Conservation (phyloP, 2,888 invertebrate species). For the Lissonota sp. region DNA sequence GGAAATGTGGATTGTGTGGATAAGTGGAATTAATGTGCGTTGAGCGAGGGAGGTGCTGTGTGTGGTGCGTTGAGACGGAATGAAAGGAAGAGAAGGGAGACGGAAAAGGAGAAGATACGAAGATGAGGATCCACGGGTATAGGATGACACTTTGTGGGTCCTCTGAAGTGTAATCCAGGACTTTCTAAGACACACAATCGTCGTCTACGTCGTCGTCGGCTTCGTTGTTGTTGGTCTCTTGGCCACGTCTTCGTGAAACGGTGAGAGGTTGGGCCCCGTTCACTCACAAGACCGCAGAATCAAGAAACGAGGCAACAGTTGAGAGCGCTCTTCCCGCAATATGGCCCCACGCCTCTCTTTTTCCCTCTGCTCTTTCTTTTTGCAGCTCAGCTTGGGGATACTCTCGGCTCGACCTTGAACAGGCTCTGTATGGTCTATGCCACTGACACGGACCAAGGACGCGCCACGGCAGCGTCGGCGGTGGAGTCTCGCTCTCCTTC, state of each 20-base stretch:
- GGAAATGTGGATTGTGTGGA: slow-evolving; percentile 68
- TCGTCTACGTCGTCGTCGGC: slow-evolving; percentile 39
- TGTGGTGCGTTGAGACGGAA: slow-evolving; percentile 59
- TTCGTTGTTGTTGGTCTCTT: slow-evolving; percentile 8
- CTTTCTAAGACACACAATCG: slow-evolving; percentile 35
- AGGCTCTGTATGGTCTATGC: slow-evolving; percentile 84
- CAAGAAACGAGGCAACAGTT: slow-evolving; percentile 55
- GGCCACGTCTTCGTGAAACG: slow-evolving; percentile 35
- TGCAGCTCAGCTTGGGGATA: slow-evolving; percentile 69
- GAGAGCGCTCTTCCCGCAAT: slow-evolving; percentile 53
- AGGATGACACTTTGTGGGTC: slow-evolving; percentile 79
- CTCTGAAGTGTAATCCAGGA: slow-evolving; percentile 54
- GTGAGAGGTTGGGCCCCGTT: slow-evolving; percentile 43
- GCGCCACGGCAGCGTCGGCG: slow-evolving; percentile 69
- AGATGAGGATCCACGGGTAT: slow-evolving; percentile 79
- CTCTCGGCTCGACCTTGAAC: slow-evolving; percentile 82
- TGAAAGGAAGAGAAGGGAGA: slow-evolving; percentile 69
- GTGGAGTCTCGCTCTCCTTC: slow-evolving; percentile 26
- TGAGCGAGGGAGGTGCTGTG: slow-evolving; percentile 68
- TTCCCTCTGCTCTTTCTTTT: slow-evolving; percentile 41
- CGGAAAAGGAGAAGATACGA: slow-evolving; percentile 11
- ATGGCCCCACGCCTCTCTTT: slow-evolving; percentile 27
- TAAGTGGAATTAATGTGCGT: slow-evolving; percentile 78
- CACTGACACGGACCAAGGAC: slow-evolving; percentile 84
- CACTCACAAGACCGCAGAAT: slow-evolving; percentile 54